These are phyloP conservation scores for Drosophila trapezifrons DNA, from an alignment of 1,140 invertebrate species.

Conservation along the genomic window DNA sequence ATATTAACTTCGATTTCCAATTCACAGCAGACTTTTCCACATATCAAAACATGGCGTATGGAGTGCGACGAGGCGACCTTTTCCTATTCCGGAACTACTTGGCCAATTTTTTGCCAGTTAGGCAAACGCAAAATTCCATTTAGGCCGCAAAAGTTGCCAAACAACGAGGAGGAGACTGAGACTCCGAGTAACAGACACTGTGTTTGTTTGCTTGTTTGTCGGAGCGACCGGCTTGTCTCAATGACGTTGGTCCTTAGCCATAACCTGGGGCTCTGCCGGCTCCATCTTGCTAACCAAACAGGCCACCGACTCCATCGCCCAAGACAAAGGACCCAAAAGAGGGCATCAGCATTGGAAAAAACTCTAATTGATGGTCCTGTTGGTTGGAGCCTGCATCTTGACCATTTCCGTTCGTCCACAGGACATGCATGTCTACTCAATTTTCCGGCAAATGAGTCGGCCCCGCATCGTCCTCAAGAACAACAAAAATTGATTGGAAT, in stretches of 20 bases:
- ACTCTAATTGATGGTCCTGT: constrained; percentile 66
- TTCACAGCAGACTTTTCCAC: constrained; percentile 61
- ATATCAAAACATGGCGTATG: constrained; percentile 39
- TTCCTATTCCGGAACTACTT: constrained; percentile 30
- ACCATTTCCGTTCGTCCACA: constrained; percentile 67
- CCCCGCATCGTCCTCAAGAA: constrained; percentile 45
- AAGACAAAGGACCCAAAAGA: constrained; percentile 68
- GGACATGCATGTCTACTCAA: constrained; percentile 80
- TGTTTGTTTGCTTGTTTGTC: constrained; percentile 56
- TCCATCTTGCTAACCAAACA: constrained; percentile 82
- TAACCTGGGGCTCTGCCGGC: constrained; percentile 62
- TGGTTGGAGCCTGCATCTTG: constrained; percentile 66
- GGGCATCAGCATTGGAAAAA: constrained; percentile 26
- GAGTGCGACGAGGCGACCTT: constrained; percentile 6
- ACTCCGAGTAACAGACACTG: constrained; percentile 50
- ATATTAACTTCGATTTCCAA: constrained; percentile 83
- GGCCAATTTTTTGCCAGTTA: constrained; percentile 72
- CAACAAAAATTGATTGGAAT: constrained; percentile 79
- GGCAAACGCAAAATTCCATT: constrained; percentile 69
- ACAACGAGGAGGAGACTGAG: constrained; percentile 15
- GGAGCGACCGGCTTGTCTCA: constrained; percentile 64
- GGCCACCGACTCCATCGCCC: constrained; percentile 49
- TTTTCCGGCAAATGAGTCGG: constrained; percentile 78
- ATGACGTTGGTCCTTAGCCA: constrained; percentile 75
- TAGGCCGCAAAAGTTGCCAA: constrained; percentile 73